Base-by-base conservation (phyloP, 1,140 invertebrate genomes). In the Diprion similis region DNA sequence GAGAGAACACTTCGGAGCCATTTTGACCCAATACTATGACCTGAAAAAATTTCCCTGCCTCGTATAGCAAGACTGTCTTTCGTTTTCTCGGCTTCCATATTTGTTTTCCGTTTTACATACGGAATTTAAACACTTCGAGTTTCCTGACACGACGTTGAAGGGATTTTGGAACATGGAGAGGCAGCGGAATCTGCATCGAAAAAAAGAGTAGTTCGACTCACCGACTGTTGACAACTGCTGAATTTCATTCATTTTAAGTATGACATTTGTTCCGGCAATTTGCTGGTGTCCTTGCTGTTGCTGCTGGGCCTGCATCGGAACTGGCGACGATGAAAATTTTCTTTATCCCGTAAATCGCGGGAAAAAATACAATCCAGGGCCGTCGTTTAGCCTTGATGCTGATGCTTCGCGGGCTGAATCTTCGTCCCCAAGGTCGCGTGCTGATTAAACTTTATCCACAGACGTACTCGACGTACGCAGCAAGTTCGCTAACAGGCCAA, bases 221-320 rank as follows among this genome's bases (percentile, higher is more conserved):
- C 92, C 93, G 48, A 92, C 92, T 64, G 90, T 92, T 68, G 92
- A 92, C 80, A 93, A 89, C 83, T 92, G 92, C 82, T 91, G 91
- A 77, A 93, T 91, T 78, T 94, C 93, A 83, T 92, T 92, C 92
- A 94, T 93, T 87, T 93, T 93, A 70, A 93, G 83, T 78, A 93
- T 92, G 78, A 93, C 91, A 79, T 90, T 91, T 77, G 89, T 89
- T 72, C 87, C 87, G 70, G 89, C 83, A 71, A 90, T 82, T 77
- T 84, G 82, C 75, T 83, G 81, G 71, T 83, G 83, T 46, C 78
- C 77, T 67, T 84, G 83, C 71, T 68, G 79, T 70, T 84, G 84
- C 73, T 85, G 85, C 70, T 85, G 83, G 51, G 85, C 81, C 77
- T 85, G 85, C 85, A 87, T 87, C 74, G 73, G 67, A 17, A 59